Conservation (phyloP, 2,888 invertebrate genomes). For the Clusia tigrina region DNA sequence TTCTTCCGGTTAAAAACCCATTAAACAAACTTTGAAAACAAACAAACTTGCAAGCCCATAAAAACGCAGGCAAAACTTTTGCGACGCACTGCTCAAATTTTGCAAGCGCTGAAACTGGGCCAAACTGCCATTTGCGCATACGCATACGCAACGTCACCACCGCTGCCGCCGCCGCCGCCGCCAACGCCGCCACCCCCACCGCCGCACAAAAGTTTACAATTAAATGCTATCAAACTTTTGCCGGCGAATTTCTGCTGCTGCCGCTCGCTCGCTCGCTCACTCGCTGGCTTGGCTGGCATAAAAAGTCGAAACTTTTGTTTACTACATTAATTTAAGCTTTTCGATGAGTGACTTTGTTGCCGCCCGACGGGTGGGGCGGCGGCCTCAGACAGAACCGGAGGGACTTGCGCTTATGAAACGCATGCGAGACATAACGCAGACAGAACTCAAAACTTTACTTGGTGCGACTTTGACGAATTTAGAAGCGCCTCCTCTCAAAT, state of each 20-base stretch:
- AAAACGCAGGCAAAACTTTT: conserved; percentile 27
- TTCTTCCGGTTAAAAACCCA: conserved; percentile 42
- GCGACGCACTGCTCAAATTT: conserved; percentile 26
- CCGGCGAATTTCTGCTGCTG: neutral
- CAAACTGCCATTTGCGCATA: conserved; percentile 37
- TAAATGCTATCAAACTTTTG: conserved; percentile 41
- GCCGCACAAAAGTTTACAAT: conserved; percentile 38
- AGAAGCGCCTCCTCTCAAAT: conserved; percentile 1
- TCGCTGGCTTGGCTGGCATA: neutral
- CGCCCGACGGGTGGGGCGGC: conserved; percentile 4
- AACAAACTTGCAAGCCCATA: conserved; percentile 41
- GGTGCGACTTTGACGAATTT: conserved; percentile 23
- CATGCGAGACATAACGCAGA: conserved; percentile 40
- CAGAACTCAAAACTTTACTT: conserved; percentile 38
- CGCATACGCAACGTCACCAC: conserved; percentile 37
- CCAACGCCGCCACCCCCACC: conserved; percentile 12
- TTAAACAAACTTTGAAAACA: conserved; percentile 40
- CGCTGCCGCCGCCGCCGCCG: conserved; percentile 19
- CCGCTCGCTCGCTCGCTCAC: neutral
- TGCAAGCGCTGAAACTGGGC: conserved; percentile 28
- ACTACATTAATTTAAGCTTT: conserved; percentile 34
- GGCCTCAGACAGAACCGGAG: neutral
- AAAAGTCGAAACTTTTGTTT: conserved; percentile 29
- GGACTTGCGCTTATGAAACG: conserved; percentile 20
- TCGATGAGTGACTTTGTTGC: conserved; percentile 23